Evolutionary conservation across 92 coral and sea anemone genomes (phyloP).

Genomic region (Epizoanthus stellaris): DNA sequence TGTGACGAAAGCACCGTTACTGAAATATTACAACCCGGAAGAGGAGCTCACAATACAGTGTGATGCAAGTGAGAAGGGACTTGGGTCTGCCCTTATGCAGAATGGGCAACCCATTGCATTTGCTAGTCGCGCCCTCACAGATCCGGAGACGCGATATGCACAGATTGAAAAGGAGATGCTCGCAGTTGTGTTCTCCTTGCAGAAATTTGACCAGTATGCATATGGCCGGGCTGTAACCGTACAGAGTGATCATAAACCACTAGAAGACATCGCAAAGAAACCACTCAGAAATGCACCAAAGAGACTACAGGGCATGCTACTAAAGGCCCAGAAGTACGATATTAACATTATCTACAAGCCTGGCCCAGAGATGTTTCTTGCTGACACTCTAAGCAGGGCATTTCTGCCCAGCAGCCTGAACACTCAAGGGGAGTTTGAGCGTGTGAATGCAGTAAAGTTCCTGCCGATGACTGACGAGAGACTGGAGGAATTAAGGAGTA

Average conservation of each 20-base stretch:
- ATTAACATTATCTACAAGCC: neutral
- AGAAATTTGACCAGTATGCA: slow-evolving; percentile 56
- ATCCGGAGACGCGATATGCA: slow-evolving; percentile 50
- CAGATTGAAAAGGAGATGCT: slow-evolving; percentile 62
- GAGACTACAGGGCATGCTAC: slow-evolving; percentile 19
- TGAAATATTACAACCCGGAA: slow-evolving; percentile 55
- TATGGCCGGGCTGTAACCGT: slow-evolving; percentile 56
- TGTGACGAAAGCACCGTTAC: slow-evolving; percentile 47
- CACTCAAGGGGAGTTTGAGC: too few species aligned
- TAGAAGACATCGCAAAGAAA: slow-evolving; percentile 1
- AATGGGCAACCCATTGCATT: slow-evolving; percentile 62
- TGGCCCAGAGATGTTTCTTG: too few species aligned
- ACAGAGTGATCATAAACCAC: slow-evolving; percentile 57
- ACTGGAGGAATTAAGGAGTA: too few species aligned
- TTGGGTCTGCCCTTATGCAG: slow-evolving; percentile 53
- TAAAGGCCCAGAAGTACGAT: neutral
- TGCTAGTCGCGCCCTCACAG: slow-evolving; percentile 60
- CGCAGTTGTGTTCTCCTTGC: slow-evolving; percentile 56
- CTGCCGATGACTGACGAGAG: too few species aligned
- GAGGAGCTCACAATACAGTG: slow-evolving; percentile 61
- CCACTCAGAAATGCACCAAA: slow-evolving; percentile 14
- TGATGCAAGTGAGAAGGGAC: slow-evolving; percentile 64
- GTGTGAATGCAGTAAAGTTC: too few species aligned
- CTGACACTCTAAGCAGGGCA: too few species aligned
- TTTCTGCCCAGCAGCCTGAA: too few species aligned